phyloP scores from a whole-genome alignment of 2,888 invertebrate genomes.

The Dysmachus trigonus region DNA sequence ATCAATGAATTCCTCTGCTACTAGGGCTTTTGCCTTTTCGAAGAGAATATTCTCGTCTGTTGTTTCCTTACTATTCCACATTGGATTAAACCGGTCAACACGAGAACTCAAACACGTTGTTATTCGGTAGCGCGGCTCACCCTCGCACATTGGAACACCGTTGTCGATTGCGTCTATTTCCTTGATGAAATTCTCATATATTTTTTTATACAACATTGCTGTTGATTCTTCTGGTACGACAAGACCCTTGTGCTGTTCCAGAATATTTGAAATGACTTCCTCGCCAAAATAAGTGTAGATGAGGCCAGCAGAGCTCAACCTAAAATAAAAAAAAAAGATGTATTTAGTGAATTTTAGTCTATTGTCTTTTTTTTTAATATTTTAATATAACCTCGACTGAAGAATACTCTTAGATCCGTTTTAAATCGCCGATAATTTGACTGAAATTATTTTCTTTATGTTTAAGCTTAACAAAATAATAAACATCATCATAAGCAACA shows the following conservation, averaged over 20 bases:
- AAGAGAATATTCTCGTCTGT: slow-evolving; percentile 72
- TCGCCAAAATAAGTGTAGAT: slow-evolving; percentile 91
- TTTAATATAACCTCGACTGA: too few species aligned
- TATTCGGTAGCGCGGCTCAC: slow-evolving; percentile 79
- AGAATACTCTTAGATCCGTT: too few species aligned
- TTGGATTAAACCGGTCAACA: slow-evolving; percentile 81
- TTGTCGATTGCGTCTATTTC: slow-evolving; percentile 98
- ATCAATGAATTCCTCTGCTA: slow-evolving; percentile 81
- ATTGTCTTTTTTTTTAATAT: too few species aligned
- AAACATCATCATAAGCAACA: too few species aligned
- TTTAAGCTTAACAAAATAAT: too few species aligned
- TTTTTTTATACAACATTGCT: slow-evolving; percentile 70
- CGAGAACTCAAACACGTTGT: slow-evolving; percentile 80
- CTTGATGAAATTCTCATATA: slow-evolving; percentile 88
- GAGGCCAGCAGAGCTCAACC: slow-evolving; percentile 94
- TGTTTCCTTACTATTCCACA: slow-evolving; percentile 77
- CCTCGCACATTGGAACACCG: slow-evolving; percentile 85
- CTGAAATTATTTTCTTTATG: too few species aligned
- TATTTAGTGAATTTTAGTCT: too few species aligned
- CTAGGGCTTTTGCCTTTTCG: slow-evolving; percentile 78
- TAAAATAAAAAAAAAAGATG: neutral
- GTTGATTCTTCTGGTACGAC: slow-evolving; percentile 67
- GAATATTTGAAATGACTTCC: slow-evolving; percentile 73
- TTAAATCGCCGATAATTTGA: too few species aligned
- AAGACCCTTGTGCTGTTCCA: slow-evolving; percentile 64